Conservation (phyloP, 2,888 invertebrate genomes). For the Aphodius granarius region DNA sequence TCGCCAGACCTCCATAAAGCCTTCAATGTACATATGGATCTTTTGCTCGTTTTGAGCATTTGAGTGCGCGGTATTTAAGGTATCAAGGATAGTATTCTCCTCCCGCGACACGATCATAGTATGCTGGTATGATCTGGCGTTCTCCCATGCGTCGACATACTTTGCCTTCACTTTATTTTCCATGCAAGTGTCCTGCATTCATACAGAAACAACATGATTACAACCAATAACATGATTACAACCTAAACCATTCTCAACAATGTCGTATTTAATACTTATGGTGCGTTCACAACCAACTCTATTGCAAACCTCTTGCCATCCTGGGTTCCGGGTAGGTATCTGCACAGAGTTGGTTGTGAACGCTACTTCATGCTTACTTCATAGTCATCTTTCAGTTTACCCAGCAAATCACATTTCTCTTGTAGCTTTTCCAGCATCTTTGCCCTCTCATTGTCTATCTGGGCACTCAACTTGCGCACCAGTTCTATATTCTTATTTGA, state of each 20-base stretch:
- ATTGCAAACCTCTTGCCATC: no score
- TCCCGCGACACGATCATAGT: constrained; percentile 39
- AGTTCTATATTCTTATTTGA: constrained; percentile 11
- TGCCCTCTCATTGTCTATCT: constrained; percentile 18
- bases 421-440: constrained; percentile 6
- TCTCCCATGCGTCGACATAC: constrained; percentile 47
- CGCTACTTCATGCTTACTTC: constrained; percentile 36
- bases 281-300: no score
- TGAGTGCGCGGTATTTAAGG: constrained; percentile 42
- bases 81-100: constrained; percentile 42
- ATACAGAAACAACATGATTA: constrained; percentile 22
- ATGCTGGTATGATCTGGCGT: constrained; percentile 50
- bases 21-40: constrained; percentile 35
- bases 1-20: constrained; percentile 43
- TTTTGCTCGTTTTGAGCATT: constrained; percentile 47
- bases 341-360: no score
- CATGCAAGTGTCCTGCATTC: constrained; percentile 40
- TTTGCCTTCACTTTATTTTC: constrained; percentile 43
- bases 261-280: no score
- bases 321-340: no score
- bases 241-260: not conserved
- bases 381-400: constrained; percentile 44
- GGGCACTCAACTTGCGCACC: constrained; percentile 13
- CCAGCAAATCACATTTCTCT: constrained; percentile 35
- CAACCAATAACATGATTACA: not conserved